phyloP scores from a whole-genome alignment of 2,888 invertebrate genomes.

The Choreutis nemorana region DNA sequence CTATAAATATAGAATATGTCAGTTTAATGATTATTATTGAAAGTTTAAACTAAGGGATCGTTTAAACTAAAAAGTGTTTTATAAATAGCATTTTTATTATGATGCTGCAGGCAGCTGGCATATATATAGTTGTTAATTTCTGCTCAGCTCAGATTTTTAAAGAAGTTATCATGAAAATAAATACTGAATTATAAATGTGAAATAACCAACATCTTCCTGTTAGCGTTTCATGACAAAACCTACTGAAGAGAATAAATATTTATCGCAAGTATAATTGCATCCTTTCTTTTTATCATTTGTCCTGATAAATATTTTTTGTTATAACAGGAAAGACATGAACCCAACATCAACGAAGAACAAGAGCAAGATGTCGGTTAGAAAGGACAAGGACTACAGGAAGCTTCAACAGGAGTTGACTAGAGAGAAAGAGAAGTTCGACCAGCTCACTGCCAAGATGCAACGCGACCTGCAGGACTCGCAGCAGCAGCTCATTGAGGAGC shows the following conservation, averaged over 20 bases:
- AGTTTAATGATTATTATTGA: no score
- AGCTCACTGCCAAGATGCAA: slow-evolving; percentile 83
- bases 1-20: no score
- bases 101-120: no score
- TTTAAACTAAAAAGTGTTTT: no score
- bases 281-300: not conserved
- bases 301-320: not conserved
- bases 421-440: slow-evolving; percentile 94
- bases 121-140: no score
- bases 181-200: no score
- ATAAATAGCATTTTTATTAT: no score
- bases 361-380: slow-evolving; percentile 82
- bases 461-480: slow-evolving; percentile 87
- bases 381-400: slow-evolving; percentile 94
- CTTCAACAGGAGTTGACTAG: slow-evolving; percentile 92
- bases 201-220: no score
- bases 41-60: no score
- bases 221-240: no score
- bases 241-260: not conserved
- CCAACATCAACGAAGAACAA: slow-evolving; percentile 79
- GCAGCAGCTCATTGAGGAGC: slow-evolving; percentile 78
- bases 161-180: no score
- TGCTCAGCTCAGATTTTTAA: no score
- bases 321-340: slow-evolving; percentile 64
- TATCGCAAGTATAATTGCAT: not conserved